Conservation (phyloP, 2,888 invertebrate genomes). For the Mantis religiosa region DNA sequence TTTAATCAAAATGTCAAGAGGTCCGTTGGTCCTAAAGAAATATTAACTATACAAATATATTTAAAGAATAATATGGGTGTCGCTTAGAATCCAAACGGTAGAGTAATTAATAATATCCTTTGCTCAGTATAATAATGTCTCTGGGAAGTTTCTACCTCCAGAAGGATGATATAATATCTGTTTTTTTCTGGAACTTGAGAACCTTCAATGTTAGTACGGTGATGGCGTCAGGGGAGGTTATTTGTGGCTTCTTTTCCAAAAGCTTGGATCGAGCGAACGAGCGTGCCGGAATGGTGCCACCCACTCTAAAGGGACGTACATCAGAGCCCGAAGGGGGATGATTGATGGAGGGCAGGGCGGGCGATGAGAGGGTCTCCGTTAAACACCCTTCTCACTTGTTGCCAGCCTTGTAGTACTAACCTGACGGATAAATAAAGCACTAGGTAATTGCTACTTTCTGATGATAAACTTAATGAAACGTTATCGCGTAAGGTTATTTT, state of each 20-base stretch:
- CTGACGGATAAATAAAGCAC: not conserved
- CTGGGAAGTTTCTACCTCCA: too few species aligned
- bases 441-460: not conserved
- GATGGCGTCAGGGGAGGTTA: too few species aligned
- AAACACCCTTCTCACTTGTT: not conserved
- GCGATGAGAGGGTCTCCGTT: not conserved
- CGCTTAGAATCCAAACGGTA: too few species aligned
- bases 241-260: not conserved
- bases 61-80: too few species aligned
- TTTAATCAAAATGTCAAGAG: too few species aligned
- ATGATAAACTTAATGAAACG: not conserved
- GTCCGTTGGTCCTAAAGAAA: too few species aligned
- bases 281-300: not conserved
- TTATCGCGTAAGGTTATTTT: not conserved
- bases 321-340: not conserved
- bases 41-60: too few species aligned
- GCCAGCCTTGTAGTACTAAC: not conserved
- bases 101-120: too few species aligned
- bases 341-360: not conserved
- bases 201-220: too few species aligned
- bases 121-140: too few species aligned
- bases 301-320: not conserved
- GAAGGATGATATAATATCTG: too few species aligned
- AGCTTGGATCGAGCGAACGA: not conserved
- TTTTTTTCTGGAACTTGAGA: too few species aligned